Evolutionary conservation across 2,888 invertebrate genomes (phyloP).

Genomic region (Bruchidius siliquastri): DNA sequence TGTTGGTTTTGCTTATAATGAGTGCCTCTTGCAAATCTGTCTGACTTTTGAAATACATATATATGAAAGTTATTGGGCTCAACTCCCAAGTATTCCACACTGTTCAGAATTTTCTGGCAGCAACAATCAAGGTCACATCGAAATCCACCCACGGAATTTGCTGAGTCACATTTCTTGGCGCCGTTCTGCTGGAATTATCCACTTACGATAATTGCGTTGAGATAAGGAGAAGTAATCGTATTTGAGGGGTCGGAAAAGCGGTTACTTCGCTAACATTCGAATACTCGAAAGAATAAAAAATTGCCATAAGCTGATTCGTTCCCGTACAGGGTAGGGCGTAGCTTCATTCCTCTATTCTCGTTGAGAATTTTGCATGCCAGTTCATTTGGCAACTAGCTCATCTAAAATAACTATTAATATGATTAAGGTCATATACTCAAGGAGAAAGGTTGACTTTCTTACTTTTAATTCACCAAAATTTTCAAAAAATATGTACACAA

Average conservation of each 20-base stretch:
- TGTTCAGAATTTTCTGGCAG: background rate
- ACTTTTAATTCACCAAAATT: no score
- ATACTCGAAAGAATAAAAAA: background rate
- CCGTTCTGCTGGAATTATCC: constrained; percentile 1
- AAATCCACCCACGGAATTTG: background rate
- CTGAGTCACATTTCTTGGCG: constrained; percentile 3
- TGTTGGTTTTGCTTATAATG: no score
- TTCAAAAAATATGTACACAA: no score
- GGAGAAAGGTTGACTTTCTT: no score
- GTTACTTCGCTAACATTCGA: background rate
- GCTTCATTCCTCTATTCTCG: no score
- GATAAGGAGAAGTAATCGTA: constrained; percentile 5
- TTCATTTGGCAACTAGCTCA: no score
- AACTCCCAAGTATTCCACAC: background rate
- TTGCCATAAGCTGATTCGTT: background rate
- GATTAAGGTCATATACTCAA: no score
- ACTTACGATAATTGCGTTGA: constrained; percentile 3
- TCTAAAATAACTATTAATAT: no score
- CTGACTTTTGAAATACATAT: no score
- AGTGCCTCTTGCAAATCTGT: no score
- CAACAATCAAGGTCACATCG: background rate
- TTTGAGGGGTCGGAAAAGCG: background rate
- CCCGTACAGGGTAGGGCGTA: background rate
- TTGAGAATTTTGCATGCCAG: no score
- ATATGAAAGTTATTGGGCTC: no score